Conservation (phyloP, 2,888 invertebrate species). For the Heteropelma amictum region DNA sequence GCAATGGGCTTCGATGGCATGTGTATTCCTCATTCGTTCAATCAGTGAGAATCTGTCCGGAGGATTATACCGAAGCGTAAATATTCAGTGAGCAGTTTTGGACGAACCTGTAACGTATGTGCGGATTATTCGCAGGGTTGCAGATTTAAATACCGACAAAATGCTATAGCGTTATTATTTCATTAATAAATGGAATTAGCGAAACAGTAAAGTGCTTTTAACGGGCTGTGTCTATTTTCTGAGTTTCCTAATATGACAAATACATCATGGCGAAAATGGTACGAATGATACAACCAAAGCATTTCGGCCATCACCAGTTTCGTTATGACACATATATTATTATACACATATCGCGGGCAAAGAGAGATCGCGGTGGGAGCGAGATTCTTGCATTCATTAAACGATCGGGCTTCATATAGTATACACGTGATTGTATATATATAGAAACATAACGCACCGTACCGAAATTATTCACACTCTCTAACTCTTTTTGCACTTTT, state of each 20-base stretch:
- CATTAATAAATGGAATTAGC: conserved; percentile 74
- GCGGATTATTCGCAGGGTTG: not conserved
- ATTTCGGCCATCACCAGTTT: conserved; percentile 16
- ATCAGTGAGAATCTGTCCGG: no score
- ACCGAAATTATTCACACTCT: conserved; percentile 4
- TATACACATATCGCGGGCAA: not conserved
- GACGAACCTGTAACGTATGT: not conserved
- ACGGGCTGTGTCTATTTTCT: conserved; percentile 69
- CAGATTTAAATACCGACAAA: conserved; percentile 45
- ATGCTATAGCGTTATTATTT: conserved; percentile 63
- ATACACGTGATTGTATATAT: not conserved
- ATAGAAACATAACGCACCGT: not conserved
- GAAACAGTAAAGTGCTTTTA: conserved; percentile 76
- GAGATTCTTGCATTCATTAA: conserved; percentile 74
- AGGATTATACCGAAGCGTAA: not conserved
- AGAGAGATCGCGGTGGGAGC: conserved; percentile 16
- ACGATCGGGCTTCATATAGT: conserved; percentile 67
- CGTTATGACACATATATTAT: not conserved
- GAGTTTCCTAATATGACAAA: conserved; percentile 75
- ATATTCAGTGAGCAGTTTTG: not conserved
- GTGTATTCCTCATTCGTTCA: no score
- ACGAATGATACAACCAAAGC: not conserved
- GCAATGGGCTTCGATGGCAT: no score
- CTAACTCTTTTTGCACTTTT: conserved; percentile 18
- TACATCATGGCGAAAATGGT: conserved; percentile 59